A percentile compares a stretch with the other conserved stretches of the same genome.
These are phyloP conservation scores for Florisuga fusca DNA, from an alignment of 2,797 vertebrate genomes.

Conservation along the genomic window DNA sequence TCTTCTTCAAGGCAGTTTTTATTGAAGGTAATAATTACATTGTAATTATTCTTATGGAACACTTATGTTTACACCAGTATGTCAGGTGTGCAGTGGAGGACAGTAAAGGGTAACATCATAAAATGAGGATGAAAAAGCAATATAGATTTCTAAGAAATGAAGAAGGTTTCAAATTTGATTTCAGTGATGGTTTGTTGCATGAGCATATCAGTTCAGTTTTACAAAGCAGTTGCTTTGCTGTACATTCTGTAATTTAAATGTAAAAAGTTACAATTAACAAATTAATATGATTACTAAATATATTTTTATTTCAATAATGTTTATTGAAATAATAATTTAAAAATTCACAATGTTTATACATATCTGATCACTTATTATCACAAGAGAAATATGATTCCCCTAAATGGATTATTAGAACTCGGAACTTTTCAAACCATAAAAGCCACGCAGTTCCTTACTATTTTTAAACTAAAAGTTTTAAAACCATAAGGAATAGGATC, in stretches of 20 bases:
- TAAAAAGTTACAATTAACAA: not conserved
- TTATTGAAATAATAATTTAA: constrained; percentile 24
- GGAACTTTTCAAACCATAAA: constrained; percentile 23
- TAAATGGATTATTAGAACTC: not conserved
- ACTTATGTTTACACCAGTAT: not conserved
- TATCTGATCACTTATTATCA: not conserved
- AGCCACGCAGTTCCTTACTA: not conserved
- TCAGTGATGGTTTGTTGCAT: not conserved
- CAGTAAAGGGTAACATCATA: not conserved
- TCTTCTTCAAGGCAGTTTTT: not conserved
- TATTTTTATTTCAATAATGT: not conserved
- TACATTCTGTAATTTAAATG: not conserved
- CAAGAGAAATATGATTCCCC: not conserved
- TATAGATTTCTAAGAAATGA: not conserved
- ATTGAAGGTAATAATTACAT: not conserved
- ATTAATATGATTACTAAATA: not conserved
- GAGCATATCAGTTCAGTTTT: not conserved
- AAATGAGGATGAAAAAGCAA: not conserved
- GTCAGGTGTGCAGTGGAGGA: not conserved
- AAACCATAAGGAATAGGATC: not conserved
- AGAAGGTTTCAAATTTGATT: not conserved
- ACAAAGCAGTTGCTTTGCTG: not conserved
- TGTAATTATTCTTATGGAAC: not conserved
- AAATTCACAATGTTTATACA: not conserved
- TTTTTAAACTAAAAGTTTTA: not conserved